Evolutionary conservation across 2,888 invertebrate species (phyloP).

Genomic region (Sipha maydis): DNA sequence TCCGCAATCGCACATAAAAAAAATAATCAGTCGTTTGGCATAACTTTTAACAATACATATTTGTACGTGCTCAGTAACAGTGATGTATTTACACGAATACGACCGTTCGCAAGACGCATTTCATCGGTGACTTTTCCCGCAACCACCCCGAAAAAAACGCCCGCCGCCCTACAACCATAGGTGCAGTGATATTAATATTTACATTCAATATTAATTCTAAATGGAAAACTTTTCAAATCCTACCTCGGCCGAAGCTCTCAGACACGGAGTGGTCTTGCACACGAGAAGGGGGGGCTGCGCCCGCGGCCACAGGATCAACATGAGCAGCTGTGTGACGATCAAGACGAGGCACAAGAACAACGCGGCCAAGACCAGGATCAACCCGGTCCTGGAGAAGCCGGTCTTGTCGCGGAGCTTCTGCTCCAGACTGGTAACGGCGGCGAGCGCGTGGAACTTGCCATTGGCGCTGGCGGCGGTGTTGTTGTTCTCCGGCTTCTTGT

Average conservation of each 20-base stretch:
- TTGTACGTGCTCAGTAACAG: too few species aligned
- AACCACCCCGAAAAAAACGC: too few species aligned
- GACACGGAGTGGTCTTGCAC: constrained; percentile 70
- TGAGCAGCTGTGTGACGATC: constrained; percentile 68
- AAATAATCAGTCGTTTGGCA: background rate
- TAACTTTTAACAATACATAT: too few species aligned
- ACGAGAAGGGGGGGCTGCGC: constrained; percentile 68
- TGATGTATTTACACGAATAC: too few species aligned
- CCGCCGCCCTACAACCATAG: background rate
- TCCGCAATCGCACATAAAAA: background rate
- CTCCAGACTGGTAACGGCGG: constrained; percentile 57
- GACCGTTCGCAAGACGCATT: too few species aligned
- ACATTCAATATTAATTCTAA: background rate
- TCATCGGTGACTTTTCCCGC: too few species aligned
- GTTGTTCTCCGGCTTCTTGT: constrained; percentile 54
- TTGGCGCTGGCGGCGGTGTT: constrained; percentile 11
- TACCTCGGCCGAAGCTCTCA: constrained; percentile 71
- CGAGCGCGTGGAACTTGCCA: constrained; percentile 46
- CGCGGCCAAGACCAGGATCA: constrained; percentile 63
- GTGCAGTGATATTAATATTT: background rate
- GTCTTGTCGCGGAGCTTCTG: constrained; percentile 64
- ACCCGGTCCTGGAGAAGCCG: constrained; percentile 65
- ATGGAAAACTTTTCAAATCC: constrained; percentile 51
- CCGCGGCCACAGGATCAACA: constrained; percentile 70
- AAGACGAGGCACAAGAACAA: constrained; percentile 67